Percentiles rank a stretch among this genome's conserved stretches.
Evolutionary conservation across 2,797 vertebrate species (phyloP).

Genomic region (Vespertilio murinus): DNA sequence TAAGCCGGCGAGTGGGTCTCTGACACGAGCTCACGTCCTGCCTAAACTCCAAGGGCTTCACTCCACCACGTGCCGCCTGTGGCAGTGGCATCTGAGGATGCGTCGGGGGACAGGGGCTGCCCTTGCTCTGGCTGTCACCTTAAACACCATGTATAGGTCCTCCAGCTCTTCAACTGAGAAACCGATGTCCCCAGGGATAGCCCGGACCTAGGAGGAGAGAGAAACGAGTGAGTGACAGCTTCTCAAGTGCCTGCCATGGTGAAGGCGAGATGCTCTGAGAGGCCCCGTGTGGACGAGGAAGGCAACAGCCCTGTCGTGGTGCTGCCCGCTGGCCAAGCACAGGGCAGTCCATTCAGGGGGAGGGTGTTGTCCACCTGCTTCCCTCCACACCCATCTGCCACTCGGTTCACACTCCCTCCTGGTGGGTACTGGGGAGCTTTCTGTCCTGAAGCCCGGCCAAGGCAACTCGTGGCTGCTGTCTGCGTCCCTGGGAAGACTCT

Average conservation of each 20-base stretch:
- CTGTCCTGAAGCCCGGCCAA: neutral
- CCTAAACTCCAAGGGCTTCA: neutral
- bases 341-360: neutral
- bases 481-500: neutral
- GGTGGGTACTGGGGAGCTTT: neutral
- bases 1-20: neutral
- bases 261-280: neutral
- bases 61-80: neutral
- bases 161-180: slow-evolving; percentile 97
- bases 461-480: neutral
- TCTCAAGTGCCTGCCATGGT: neutral
- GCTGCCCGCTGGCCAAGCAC: neutral
- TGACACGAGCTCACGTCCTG: neutral
- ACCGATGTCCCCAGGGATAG: slow-evolving; percentile 94
- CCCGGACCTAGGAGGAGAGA: slow-evolving; percentile 89
- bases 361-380: neutral
- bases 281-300: neutral
- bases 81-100: neutral
- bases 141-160: slow-evolving; percentile 96
- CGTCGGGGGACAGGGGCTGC: neutral
- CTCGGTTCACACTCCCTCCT: neutral
- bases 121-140: slow-evolving; percentile 86
- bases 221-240: neutral
- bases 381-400: neutral
- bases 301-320: neutral